A percentile compares a stretch with the other conserved stretches of the same genome.
Evolutionary conservation across 2,797 vertebrate genomes (phyloP).

Genomic region (Dendrocincla tyrannina): DNA sequence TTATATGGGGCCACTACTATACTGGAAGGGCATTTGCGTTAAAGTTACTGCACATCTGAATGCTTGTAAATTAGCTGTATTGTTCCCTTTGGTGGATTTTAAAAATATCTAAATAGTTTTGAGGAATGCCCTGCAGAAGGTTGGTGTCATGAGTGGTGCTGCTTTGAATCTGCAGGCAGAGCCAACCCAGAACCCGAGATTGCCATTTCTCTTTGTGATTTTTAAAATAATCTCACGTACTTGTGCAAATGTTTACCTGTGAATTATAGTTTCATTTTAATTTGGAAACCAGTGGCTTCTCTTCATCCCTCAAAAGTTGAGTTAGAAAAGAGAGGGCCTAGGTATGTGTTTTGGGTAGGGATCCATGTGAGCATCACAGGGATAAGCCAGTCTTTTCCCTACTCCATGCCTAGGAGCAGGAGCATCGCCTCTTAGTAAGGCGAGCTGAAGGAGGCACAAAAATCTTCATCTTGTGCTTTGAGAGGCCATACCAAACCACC

Average conservation of each 20-base stretch:
- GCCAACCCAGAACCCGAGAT: background rate
- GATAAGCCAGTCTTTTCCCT: no score
- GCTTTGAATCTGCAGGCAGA: background rate
- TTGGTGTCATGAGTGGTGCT: background rate
- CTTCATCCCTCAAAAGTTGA: background rate
- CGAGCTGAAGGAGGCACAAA: background rate
- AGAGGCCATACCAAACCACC: background rate
- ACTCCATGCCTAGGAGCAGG: no score
- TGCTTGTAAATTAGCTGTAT: constrained; percentile 25
- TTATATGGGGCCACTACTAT: constrained; percentile 3
- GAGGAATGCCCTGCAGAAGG: constrained; percentile 22
- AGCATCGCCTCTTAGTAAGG: no score
- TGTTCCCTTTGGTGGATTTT: constrained; percentile 24
- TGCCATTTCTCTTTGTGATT: background rate
- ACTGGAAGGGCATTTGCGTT: constrained; percentile 39
- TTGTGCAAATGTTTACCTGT: background rate
- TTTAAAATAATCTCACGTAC: background rate
- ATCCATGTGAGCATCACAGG: background rate
- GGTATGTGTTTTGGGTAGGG: background rate
- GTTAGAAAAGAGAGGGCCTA: background rate
- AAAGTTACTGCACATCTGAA: constrained; percentile 14
- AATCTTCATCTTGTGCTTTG: background rate
- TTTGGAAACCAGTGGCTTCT: background rate
- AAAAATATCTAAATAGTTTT: background rate
- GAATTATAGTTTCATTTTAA: background rate